Percentiles rank a stretch among this genome's conserved stretches.
Conservation (phyloP, 2,888 invertebrate genomes). For the Agrypnus murinus region DNA sequence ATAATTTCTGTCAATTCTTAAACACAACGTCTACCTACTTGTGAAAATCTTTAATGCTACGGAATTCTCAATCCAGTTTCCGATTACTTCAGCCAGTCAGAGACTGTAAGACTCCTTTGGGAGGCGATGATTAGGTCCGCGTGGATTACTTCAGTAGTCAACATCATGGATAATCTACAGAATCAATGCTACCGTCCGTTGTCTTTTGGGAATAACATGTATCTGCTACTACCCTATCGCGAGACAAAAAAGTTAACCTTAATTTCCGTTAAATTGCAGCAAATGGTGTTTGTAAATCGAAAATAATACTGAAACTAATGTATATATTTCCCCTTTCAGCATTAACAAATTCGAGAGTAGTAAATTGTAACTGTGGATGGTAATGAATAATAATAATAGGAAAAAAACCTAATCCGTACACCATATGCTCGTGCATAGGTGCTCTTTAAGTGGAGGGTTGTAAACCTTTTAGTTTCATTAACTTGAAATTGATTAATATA, state of each 20-base stretch:
- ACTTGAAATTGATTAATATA: conserved; percentile 62
- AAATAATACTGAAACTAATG: conserved; percentile 16
- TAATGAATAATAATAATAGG: conserved; percentile 22
- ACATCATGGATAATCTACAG: conserved; percentile 46
- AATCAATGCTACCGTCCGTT: conserved; percentile 40
- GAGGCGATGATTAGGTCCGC: conserved; percentile 59
- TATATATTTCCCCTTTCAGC: conserved; percentile 9
- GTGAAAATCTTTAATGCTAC: conserved; percentile 17
- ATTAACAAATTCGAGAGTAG: not conserved
- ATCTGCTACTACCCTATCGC: conserved; percentile 2
- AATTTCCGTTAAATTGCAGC: conserved; percentile 5
- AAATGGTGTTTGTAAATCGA: not conserved
- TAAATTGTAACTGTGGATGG: conserved; percentile 16
- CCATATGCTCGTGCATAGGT: conserved; percentile 47
- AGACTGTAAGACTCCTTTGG: conserved; percentile 52
- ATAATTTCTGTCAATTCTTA: too few species aligned
- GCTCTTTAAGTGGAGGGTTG: conserved; percentile 48
- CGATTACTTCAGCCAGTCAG: conserved; percentile 44
- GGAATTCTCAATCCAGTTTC: conserved; percentile 38
- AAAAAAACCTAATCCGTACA: conserved; percentile 39
- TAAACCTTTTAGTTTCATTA: conserved; percentile 60
- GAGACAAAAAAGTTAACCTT: conserved; percentile 4
- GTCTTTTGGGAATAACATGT: conserved; percentile 43
- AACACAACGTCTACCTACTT: not conserved
- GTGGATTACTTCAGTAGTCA: conserved; percentile 51